These are phyloP conservation scores for Nannoperca obscura DNA, from an alignment of 2,797 vertebrate species.

Conservation along the genomic window DNA sequence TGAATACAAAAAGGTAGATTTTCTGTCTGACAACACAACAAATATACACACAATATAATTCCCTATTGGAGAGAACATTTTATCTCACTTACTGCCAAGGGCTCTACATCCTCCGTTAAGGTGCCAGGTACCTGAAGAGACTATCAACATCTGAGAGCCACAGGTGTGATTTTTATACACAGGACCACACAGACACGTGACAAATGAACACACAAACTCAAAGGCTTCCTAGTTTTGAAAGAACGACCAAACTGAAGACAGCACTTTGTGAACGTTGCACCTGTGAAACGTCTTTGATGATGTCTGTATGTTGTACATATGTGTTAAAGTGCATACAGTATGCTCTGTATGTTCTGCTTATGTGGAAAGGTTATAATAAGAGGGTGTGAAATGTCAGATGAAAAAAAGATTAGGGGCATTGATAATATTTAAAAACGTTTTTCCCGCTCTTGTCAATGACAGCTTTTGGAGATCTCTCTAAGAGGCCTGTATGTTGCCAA, in stretches of 20 bases:
- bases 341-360: neutral
- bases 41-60: neutral
- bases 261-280: conserved; percentile 2
- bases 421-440: neutral
- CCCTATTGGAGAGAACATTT: neutral
- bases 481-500: neutral
- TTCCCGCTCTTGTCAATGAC: neutral
- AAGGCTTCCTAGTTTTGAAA: conserved; percentile 9
- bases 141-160: neutral
- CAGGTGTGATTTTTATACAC: conserved; percentile 36
- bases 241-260: neutral
- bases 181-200: neutral
- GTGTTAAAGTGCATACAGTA: neutral
- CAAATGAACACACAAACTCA: conserved; percentile 27
- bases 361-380: neutral
- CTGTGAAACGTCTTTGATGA: conserved; percentile 18
- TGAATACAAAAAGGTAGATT: neutral
- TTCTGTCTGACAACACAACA: neutral
- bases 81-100: conserved; percentile 27
- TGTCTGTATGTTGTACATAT: neutral
- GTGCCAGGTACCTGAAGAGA: conserved; percentile 47
- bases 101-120: conserved; percentile 6
- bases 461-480: neutral
- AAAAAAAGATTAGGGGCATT: neutral
- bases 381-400: neutral